phyloP scores from a whole-genome alignment of 2,888 invertebrate species.

The Petrolisthes manimaculis region DNA sequence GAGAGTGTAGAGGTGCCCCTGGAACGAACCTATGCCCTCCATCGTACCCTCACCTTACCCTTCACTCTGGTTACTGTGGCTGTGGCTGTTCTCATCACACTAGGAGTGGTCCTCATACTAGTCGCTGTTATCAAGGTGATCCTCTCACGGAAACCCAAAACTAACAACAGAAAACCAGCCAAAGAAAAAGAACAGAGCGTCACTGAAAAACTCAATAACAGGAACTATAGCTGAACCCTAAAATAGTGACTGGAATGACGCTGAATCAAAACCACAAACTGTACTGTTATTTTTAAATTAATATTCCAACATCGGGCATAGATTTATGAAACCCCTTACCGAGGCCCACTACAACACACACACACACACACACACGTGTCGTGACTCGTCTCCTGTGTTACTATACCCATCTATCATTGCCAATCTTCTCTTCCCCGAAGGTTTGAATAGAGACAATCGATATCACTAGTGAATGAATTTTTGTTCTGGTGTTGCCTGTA shows the following conservation, averaged over 20 bases:
- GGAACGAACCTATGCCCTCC: slow-evolving; percentile 39
- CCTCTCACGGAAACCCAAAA: background rate
- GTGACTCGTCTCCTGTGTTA: too few species aligned
- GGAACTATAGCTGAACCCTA: slow-evolving; percentile 26
- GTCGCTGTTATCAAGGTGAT: slow-evolving; percentile 32
- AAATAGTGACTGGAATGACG: too few species aligned
- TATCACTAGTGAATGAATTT: too few species aligned
- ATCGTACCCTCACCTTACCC: slow-evolving; percentile 50
- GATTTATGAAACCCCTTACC: background rate
- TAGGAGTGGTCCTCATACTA: slow-evolving; percentile 40
- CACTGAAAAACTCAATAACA: slow-evolving; percentile 40
- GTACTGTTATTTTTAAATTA: background rate
- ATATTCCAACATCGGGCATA: background rate
- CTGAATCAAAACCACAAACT: too few species aligned
- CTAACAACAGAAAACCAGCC: background rate
- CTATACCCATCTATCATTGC: too few species aligned
- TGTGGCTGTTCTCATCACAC: slow-evolving; percentile 18
- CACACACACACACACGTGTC: background rate
- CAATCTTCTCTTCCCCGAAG: too few species aligned
- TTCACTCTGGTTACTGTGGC: slow-evolving; percentile 44
- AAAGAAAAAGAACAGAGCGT: slow-evolving; percentile 29
- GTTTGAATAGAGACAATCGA: too few species aligned
- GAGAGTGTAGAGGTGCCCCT: slow-evolving; percentile 53
- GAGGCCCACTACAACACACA: background rate
- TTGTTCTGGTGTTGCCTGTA: too few species aligned